A percentile compares a stretch with the other conserved stretches of the same genome.
Conservation (phyloP, 2,113 vertebrate genomes). For the Myrmophylax atrothorax region DNA sequence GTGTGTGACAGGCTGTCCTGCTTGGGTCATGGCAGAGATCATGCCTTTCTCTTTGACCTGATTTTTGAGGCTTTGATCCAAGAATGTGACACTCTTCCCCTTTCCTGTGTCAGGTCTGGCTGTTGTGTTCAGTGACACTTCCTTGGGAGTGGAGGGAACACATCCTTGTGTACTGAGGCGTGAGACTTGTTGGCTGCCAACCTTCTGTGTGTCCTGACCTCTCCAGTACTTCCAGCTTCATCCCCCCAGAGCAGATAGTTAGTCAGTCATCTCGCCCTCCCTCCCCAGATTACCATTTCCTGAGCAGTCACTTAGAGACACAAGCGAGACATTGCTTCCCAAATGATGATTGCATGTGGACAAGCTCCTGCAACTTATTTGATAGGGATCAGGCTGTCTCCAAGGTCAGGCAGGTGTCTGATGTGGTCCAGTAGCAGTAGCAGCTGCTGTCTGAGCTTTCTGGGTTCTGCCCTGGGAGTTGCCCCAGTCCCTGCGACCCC, state of each 20-base stretch:
- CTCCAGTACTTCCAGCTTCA: background rate
- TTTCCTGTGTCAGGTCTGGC: background rate
- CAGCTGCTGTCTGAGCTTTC: background rate
- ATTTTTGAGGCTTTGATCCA: background rate
- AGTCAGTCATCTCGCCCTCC: background rate
- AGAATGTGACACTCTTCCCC: background rate
- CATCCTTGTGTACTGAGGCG: background rate
- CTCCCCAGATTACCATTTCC: background rate
- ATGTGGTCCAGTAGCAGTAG: background rate
- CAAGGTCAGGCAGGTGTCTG: background rate
- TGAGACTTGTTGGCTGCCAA: background rate
- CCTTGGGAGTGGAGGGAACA: background rate
- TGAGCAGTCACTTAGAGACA: background rate
- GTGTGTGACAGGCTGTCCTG: conserved; percentile 1
- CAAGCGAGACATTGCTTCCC: background rate
- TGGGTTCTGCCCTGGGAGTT: background rate
- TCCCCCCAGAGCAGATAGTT: background rate
- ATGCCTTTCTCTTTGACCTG: background rate
- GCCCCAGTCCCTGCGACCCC: background rate
- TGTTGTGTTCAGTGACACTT: background rate
- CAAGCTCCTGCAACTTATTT: background rate
- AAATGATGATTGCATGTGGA: background rate
- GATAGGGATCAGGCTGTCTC: background rate
- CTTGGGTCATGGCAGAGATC: background rate
- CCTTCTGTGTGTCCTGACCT: background rate